Evolutionary conservation across 2,113 vertebrate genomes (phyloP), one percentile per base, ranked within the genome.

Genomic region (Anguilla japonica): DNA sequence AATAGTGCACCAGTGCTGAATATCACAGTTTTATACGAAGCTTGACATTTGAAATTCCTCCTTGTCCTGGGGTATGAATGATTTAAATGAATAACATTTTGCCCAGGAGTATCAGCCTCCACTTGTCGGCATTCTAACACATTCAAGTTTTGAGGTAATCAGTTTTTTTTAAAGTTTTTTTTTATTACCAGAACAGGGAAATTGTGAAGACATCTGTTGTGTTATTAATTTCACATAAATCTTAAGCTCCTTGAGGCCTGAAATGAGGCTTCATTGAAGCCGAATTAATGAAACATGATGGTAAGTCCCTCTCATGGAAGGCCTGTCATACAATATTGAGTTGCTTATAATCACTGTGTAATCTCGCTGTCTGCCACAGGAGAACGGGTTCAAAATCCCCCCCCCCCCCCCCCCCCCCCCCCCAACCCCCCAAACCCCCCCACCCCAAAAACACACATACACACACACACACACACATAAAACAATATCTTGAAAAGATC

Each of bases 161-260:
- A 91, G 91, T 87, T 91, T 92, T 90, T 34, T 34, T 34, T 34
- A 34, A n/a, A n/a, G n/a, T 90, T 85, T 5, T 90, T 89, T 89
- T 94, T 96, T 93, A 90, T 94, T 96, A 95, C 92, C 92, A 96
- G 93, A 96, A 95, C 95, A 96, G 94, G 87, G 90, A 96, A 97
- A 97, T 97, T 96, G 95, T 96, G 95, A 97, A 97, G 97, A 98
- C 97, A 98, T 98, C 97, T 98, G 97, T 97, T 97, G 97, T 95
- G 96, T 97, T 97, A 98, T 98, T 98, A 98, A 98, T 97, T 98
- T 98, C 97, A 97, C 97, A 98, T 98, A 97, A 97, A 97, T 98
- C 97, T 97, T 98, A 98, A 98, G 97, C 97, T 98, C 96, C 96
- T 96, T 94, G 95, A 97, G 97, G 97, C 96, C 96, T 97, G 95